Base-by-base conservation (phyloP, 1,140 invertebrate genomes). In the Aphaenogaster rudis region DNA sequence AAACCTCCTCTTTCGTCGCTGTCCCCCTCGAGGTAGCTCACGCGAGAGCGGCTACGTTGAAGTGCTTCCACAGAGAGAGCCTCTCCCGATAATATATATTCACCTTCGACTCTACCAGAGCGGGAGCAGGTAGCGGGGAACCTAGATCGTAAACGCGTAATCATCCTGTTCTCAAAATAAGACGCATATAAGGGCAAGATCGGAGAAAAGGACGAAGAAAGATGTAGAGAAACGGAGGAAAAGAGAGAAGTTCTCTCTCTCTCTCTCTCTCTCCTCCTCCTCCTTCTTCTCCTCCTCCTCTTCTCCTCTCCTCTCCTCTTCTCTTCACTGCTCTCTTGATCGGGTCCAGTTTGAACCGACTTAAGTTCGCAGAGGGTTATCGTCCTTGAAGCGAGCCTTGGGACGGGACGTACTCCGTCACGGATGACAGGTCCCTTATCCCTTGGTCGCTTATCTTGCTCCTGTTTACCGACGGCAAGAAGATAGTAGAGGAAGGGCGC, bases 81-180 rank as follows among this genome's bases (percentile, higher is more conserved):
- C 42, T 74, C 64, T 85, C 61, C 39, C 80, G 71, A 87, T 87
- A 57, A 54, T 76, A 61, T 85, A 63, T 86, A 71, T 86, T 66
- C 84, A 81, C 69, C 61, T 78, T 45, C 86, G 72, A 84, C 59
- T 61, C 9, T 13, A 6, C 13, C 80, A n/a, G n/a, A 84, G 77
- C 57, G 45, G 71, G 52, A 81, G 81, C 88, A 90, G 86, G 90
- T 88, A 90, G 90, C 88, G 54, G 77, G 64, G 59, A 67, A 69
- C 52, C 74, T 78, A 77, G 86, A 84, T 91, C 84, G 82, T 91
- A 90, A 90, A 92, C 71, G 91, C 86, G 85, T 92, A 91, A 92
- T 92, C 81, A 81, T 91, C 88, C 59, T 87, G 78, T 74, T 86
- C 82, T 64, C 82, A 39, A 79, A 79, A 86, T 79, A 78, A 77